These are phyloP conservation scores for Drosophila serrata DNA, from an alignment of 1,140 invertebrate species.

Conservation along the genomic window DNA sequence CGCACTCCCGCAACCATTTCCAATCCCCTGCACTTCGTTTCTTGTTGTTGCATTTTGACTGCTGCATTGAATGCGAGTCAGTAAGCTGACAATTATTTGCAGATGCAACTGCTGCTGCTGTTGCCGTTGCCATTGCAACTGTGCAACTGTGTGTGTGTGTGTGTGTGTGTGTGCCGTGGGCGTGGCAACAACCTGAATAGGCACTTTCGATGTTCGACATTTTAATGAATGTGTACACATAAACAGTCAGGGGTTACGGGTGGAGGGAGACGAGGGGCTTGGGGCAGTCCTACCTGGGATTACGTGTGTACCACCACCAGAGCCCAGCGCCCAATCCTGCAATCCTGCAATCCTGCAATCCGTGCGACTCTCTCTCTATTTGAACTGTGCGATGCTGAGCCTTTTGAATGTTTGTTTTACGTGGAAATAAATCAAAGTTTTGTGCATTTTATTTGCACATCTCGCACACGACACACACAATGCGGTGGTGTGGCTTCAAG, in stretches of 20 bases:
- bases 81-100: constrained; percentile 83
- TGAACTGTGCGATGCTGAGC: constrained; percentile 35
- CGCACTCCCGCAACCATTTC: not conserved
- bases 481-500: constrained; percentile 19
- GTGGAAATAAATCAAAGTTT: constrained; percentile 64
- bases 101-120: constrained; percentile 63
- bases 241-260: constrained; percentile 53
- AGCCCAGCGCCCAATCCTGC: not conserved
- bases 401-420: constrained; percentile 59
- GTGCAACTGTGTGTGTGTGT: constrained; percentile 26
- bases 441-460: constrained; percentile 54
- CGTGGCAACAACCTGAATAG: constrained; percentile 80
- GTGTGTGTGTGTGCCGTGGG: constrained; percentile 54
- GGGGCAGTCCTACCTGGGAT: constrained; percentile 46
- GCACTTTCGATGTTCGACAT: constrained; percentile 84
- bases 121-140: constrained; percentile 38
- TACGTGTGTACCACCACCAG: constrained; percentile 14
- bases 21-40: not conserved
- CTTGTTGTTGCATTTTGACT: constrained; percentile 38
- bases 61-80: constrained; percentile 71
- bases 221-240: constrained; percentile 84
- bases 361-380: constrained; percentile 20
- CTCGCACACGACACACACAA: constrained; percentile 23
- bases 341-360: constrained; percentile 1
- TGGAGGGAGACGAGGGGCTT: not conserved